Base-by-base conservation (phyloP, 2,797 vertebrate genomes). In the Falco rusticolus region DNA sequence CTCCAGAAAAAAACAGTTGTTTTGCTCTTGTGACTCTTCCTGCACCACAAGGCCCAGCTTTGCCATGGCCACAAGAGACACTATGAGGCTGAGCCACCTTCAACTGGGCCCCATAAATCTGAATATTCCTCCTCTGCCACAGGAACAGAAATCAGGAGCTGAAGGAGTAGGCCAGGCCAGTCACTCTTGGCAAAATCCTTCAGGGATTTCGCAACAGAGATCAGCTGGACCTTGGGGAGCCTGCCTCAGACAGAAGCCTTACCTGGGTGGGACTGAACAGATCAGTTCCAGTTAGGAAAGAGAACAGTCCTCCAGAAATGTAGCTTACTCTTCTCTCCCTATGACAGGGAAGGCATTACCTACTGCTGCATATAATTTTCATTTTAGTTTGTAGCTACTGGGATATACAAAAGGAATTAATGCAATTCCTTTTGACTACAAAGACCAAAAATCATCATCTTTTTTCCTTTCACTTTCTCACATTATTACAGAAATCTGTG, bases 401-500 rank as follows among this genome's bases (percentile, higher is more conserved):
- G 54, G 77, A 53, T 56, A 54, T 39, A 76, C 47, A 65, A 81
- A 82, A 81, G 17, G 25, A 90, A 70, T 84, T 92, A 87, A 80
- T 65, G 8, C 20, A 84, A 45, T 94, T 41, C 51, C 65, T 71
- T 66, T 90, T 48, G 79, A 88, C 74, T 72, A 79, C 53, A 77
- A 71, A 71, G 48, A 69, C 22, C 77, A 66, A 70, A 94, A 89
- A 72, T 37, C 7, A 9, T 48, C n/a, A 29, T 90, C 6, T 74
- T 85, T 74, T 56, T 50, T 41, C 25, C 22, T 69, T 80, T 77
- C 21, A 39, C 41, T 94, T 95, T 85, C 45, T 86, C 28, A 88
- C 57, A 34, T 90, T 93, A 65, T 90, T 90, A 84, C 69, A 84
- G 69, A 88, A 95, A 90, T 88, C 47, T 37, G 10, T 71, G 5